phyloP scores from a whole-genome alignment of 2,113 vertebrate genomes.

The Mastomys natalensis region DNA sequence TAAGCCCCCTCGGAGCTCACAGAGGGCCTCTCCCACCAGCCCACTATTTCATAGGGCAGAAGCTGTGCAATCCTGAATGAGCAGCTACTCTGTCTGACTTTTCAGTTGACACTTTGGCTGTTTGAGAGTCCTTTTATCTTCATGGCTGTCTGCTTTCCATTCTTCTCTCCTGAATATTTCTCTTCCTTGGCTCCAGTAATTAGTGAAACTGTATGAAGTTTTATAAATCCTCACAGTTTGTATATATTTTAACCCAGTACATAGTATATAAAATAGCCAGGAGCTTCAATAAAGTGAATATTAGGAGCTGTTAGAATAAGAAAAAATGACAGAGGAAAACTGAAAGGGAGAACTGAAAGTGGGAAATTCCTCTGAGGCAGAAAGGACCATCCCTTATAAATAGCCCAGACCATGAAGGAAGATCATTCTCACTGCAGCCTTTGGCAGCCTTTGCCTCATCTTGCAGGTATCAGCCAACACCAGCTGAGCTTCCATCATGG shows the following conservation, averaged over 20 bases:
- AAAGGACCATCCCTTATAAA: conserved; percentile 60
- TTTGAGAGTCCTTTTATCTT: background rate
- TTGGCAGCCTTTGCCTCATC: background rate
- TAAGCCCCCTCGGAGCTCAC: background rate
- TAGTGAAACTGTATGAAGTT: background rate
- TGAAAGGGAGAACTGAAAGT: conserved; percentile 78
- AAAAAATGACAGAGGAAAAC: conserved; percentile 78
- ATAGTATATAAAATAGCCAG: background rate
- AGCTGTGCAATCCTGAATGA: background rate
- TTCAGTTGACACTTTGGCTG: background rate
- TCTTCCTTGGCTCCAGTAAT: background rate
- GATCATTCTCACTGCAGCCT: background rate
- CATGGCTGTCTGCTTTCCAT: background rate
- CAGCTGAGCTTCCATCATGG: conserved; percentile 56
- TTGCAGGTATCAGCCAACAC: background rate
- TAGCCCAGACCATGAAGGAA: conserved; percentile 56
- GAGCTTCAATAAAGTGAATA: background rate
- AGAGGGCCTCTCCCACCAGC: background rate
- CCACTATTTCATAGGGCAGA: background rate
- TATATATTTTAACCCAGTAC: background rate
- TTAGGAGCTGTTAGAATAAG: background rate
- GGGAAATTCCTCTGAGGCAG: conserved; percentile 69
- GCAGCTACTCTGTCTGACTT: background rate
- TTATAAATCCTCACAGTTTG: background rate
- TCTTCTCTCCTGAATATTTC: background rate